These are phyloP conservation scores for Tethea ocularis DNA, from an alignment of 2,888 invertebrate species.

Conservation along the genomic window DNA sequence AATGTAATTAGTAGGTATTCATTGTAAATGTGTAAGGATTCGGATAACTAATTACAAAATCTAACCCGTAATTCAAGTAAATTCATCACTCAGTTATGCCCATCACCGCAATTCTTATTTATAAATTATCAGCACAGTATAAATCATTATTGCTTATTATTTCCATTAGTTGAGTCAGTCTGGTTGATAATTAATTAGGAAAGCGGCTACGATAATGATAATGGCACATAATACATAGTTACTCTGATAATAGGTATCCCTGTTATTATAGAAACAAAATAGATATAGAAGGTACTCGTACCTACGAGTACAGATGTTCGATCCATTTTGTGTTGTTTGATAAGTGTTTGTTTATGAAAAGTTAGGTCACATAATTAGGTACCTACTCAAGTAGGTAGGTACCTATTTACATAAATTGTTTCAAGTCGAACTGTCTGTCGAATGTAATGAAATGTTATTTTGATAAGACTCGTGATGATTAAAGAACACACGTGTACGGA, in stretches of 20 bases:
- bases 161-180: conserved; percentile 2
- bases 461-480: conserved; percentile 2
- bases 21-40: no score
- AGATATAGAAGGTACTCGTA: neutral
- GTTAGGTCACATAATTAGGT: no score
- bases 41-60: no score
- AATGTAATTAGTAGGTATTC: no score
- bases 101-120: neutral
- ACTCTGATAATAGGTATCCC: no score
- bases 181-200: conserved; percentile 3
- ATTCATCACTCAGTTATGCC: neutral
- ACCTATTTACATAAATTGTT: neutral
- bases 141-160: neutral
- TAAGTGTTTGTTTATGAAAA: no score
- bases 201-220: neutral
- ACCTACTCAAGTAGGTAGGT: no score
- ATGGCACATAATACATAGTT: no score
- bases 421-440: neutral
- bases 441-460: neutral
- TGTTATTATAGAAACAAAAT: neutral
- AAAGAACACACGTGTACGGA: neutral
- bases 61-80: neutral
- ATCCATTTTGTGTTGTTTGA: neutral
- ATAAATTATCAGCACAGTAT: neutral
- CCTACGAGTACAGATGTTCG: no score